Evolutionary conservation across 2,797 vertebrate genomes (phyloP).

Genomic region (Phrynocephalus vlangalii): DNA sequence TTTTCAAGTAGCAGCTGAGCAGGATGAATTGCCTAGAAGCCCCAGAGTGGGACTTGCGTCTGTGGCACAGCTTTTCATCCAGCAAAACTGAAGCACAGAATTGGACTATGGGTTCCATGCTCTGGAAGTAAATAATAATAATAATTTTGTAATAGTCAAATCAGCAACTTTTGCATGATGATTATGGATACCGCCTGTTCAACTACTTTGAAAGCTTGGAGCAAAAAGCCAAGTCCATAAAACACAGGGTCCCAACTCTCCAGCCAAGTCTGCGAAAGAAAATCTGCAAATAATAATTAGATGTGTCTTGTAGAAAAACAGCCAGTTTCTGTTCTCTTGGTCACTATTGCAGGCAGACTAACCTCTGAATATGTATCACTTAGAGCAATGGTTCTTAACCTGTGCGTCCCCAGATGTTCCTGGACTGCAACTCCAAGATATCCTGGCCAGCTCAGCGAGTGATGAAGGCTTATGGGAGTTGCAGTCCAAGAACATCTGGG

Average conservation of each 20-base stretch:
- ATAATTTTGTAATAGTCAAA: not conserved
- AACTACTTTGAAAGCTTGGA: constrained; percentile 74
- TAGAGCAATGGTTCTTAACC: no score
- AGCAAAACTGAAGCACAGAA: not conserved
- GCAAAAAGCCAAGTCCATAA: constrained; percentile 76
- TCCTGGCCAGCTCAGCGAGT: no score
- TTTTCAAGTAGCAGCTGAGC: no score
- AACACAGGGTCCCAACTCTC: constrained; percentile 70
- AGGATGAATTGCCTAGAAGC: no score
- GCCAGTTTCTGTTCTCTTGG: constrained; percentile 10
- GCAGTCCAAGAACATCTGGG: no score
- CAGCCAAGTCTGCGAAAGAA: constrained; percentile 48
- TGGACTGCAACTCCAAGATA: no score
- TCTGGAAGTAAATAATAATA: constrained; percentile 6
- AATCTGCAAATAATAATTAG: constrained; percentile 69
- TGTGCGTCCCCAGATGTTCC: no score
- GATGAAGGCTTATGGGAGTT: no score
- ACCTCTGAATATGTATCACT: no score
- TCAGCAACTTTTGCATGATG: constrained; percentile 61
- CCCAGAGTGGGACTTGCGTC: no score
- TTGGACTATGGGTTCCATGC: accelerated
- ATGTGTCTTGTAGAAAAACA: constrained; percentile 2
- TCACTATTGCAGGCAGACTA: no score
- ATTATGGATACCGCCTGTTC: constrained; percentile 82
- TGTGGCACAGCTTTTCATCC: not conserved